Percentiles rank a stretch among this genome's conserved stretches.
phyloP scores from a whole-genome alignment of 2,888 invertebrate genomes.

The Plusia festucae region DNA sequence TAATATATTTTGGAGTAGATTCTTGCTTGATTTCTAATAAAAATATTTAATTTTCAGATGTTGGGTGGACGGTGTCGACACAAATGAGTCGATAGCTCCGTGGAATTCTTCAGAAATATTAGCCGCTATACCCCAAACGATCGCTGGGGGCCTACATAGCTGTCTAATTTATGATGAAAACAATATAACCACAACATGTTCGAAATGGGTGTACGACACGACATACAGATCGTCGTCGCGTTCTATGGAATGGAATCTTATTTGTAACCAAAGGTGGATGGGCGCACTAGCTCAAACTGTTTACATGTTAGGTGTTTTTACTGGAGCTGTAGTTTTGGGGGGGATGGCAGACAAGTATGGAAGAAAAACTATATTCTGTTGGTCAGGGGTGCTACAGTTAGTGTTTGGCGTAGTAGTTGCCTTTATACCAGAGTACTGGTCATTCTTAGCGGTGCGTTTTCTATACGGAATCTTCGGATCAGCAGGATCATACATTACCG shows the following conservation, averaged over 20 bases:
- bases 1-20: not conserved
- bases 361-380: constrained; percentile 94
- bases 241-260: constrained; percentile 95
- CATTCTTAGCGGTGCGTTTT: constrained; percentile 91
- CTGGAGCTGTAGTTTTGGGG: constrained; percentile 94
- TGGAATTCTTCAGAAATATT: constrained; percentile 89
- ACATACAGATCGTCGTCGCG: constrained; percentile 93
- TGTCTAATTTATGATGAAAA: constrained; percentile 89
- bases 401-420: constrained; percentile 93
- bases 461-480: constrained; percentile 95
- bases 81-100: constrained; percentile 83
- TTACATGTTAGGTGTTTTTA: constrained; percentile 96
- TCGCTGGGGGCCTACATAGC: constrained; percentile 88
- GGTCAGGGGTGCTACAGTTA: constrained; percentile 93
- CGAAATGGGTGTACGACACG: constrained; percentile 92
- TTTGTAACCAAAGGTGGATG: constrained; percentile 94
- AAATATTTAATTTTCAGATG: constrained; percentile 84
- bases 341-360: constrained; percentile 95
- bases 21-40: not conserved
- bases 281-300: constrained; percentile 93
- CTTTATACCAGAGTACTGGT: constrained; percentile 93
- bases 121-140: constrained; percentile 88
- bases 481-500: constrained; percentile 93
- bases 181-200: constrained; percentile 76
- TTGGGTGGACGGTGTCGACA: constrained; percentile 90